Evolutionary conservation across 1,140 invertebrate genomes (phyloP), one percentile per base, ranked within the genome.

Genomic region (Zaprionus kolodkinae): DNA sequence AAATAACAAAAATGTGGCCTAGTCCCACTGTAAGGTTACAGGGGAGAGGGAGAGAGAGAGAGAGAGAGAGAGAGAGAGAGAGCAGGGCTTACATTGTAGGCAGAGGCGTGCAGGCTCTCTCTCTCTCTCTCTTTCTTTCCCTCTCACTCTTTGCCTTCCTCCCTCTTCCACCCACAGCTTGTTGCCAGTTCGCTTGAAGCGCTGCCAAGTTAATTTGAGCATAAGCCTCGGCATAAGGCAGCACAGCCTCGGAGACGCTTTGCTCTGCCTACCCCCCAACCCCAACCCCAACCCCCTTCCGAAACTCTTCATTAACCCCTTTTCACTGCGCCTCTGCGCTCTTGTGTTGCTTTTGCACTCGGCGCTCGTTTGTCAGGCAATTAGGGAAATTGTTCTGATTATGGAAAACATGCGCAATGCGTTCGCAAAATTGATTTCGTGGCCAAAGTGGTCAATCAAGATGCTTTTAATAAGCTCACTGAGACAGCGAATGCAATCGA

Each of bases 1-100:
- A 78, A 78, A 78, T 78, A 78, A 78, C 76, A 78, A 78, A 74
- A 78, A 74, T 74, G 72, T 73, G 36, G 63, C 63, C 63, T 55
- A 63, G 62, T 30, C 57, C 36, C 52, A 35, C 21, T 21, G 50
- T 21, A 40, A 30, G 48, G 62, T 64, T 64, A 30, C 6, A 43
- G 38, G 33, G 33, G 35, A 25, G 11, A 13, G 12, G 11, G 21
- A 63, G 43, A 57, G 54, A 57, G 35, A 63, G 35, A 33, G 45
- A 27, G 21, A n/a, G n/a, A n/a, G n/a, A n/a, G n/a, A n/a, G n/a
- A n/a, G n/a, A n/a, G n/a, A n/a, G n/a, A n/a, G n/a, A n/a, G n/a
- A n/a, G 38, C 12, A 13, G 9, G 33, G 38, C 12, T 40, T n/a
- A 13, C 38, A 12, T 40, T 17, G 11, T 13, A 25, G n/a, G 27